Base-by-base conservation (phyloP, 2,113 vertebrate species). In the Cephalopholis sonnerati region DNA sequence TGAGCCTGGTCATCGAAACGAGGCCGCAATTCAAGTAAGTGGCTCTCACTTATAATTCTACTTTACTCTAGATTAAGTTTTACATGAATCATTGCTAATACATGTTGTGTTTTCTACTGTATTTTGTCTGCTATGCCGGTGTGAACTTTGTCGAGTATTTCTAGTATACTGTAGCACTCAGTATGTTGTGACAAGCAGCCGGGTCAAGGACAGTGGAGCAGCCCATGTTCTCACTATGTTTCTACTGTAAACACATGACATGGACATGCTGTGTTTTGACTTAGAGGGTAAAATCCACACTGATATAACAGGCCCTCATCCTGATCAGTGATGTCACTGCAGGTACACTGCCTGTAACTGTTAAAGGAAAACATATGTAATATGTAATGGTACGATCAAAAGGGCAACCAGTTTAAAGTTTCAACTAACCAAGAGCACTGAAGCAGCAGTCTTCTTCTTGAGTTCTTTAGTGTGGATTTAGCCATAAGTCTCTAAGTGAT, bases 1-100 rank as follows among this genome's bases (percentile, higher is more conserved):
- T 95, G 71, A 90, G 93, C 66, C 70, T 95, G 79, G 92, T 94
- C 54, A 85, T 94, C 57, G 93, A 95, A 86, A 94, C 91, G 0
- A 94, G 91, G 74, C 91, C 90, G 51, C 88, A 93, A 63, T 89
- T 91, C 81, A 94, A 77, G 95, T 95, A 93, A 27, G 91, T 53
- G 13, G 11, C 67, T 62, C 48, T 70, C 53, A 25, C 25, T 24
- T 36, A 3, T 59, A 22, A 27, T 18, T 24, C 13, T 46, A 12
- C 36, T 58, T 50, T 22, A 17, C 32, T 29, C 25, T 50, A 32
- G 2, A 36, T n/a, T 3, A 6, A 4, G 6, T 54, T 15, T 27
- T 27, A 18, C n/a, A 17, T 44, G 50, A 55, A 24, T 39, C 58
- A 22, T 27, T 74, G 46, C n/a, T 3, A 53, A 9, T 1, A 24